Percentiles rank a stretch among this genome's conserved stretches.
Evolutionary conservation across 1,140 invertebrate species (phyloP).

Genomic region (Zaprionus lachaisei): DNA sequence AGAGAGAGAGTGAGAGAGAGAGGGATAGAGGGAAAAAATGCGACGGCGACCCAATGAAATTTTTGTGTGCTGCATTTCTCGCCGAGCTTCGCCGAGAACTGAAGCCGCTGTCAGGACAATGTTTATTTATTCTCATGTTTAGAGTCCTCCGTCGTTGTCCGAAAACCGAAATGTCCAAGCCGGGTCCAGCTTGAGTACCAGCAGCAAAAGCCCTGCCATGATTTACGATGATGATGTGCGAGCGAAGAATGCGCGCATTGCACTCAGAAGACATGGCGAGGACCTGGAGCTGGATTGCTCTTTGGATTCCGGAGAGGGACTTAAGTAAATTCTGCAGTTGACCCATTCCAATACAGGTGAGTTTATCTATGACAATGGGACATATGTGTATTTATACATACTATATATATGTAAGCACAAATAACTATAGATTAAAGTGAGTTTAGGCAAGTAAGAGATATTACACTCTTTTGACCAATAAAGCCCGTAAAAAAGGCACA

Average conservation of each 20-base stretch:
- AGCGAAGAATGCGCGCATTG: conserved; percentile 58
- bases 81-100: conserved; percentile 27
- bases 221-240: conserved; percentile 82
- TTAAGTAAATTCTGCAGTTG: not conserved
- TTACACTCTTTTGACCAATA: too few relatives aligned
- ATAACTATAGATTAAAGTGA: too few relatives aligned
- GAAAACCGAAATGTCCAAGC: conserved; percentile 50
- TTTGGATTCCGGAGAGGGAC: not conserved
- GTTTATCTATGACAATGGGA: too few relatives aligned
- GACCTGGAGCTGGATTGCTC: too few relatives aligned
- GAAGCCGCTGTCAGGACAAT: conserved; percentile 63
- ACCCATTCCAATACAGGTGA: too few relatives aligned
- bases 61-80: conserved; percentile 71
- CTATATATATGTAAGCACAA: too few relatives aligned
- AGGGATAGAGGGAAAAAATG: not conserved
- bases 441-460: too few relatives aligned
- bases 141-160: conserved; percentile 39
- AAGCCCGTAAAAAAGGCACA: too few relatives aligned
- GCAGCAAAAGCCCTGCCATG: conserved; percentile 72
- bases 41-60: conserved; percentile 61
- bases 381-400: too few relatives aligned
- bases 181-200: conserved; percentile 37
- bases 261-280: conserved; percentile 24
- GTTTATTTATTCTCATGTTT: conserved; percentile 82
- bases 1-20: conserved; percentile 50